phyloP scores from a whole-genome alignment of 1,140 invertebrate species.

The Caerostris extrusa region DNA sequence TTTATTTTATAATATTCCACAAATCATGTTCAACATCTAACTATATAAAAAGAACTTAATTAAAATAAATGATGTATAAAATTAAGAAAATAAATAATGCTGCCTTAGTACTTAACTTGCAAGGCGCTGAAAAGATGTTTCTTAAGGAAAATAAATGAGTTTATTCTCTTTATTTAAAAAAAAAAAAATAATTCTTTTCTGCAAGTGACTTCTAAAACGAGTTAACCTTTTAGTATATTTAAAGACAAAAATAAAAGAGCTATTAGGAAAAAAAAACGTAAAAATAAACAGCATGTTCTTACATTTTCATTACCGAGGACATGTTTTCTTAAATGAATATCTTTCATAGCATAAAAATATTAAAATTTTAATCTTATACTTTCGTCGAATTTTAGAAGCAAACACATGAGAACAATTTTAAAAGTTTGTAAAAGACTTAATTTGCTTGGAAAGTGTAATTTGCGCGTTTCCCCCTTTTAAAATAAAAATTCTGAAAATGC shows the following conservation, averaged over 20 bases:
- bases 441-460: not conserved
- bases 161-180: not conserved
- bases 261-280: not conserved
- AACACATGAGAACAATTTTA: not conserved
- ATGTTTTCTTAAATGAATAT: not conserved
- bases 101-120: not conserved
- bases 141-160: not conserved
- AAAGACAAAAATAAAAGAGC: not conserved
- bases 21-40: too few relatives aligned
- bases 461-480: too few relatives aligned
- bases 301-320: not conserved
- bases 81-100: not conserved
- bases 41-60: not conserved
- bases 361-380: not conserved
- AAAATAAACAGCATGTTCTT: not conserved
- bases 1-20: too few relatives aligned
- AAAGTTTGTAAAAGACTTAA: not conserved
- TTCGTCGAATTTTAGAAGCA: not conserved
- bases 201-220: not conserved
- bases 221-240: not conserved
- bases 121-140: not conserved
- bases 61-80: not conserved
- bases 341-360: not conserved
- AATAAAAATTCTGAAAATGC: too few relatives aligned
- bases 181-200: not conserved